These are phyloP conservation scores for Pocillopora damicornis DNA, from an alignment of 64 coral and sea anemone species.

Conservation along the genomic window DNA sequence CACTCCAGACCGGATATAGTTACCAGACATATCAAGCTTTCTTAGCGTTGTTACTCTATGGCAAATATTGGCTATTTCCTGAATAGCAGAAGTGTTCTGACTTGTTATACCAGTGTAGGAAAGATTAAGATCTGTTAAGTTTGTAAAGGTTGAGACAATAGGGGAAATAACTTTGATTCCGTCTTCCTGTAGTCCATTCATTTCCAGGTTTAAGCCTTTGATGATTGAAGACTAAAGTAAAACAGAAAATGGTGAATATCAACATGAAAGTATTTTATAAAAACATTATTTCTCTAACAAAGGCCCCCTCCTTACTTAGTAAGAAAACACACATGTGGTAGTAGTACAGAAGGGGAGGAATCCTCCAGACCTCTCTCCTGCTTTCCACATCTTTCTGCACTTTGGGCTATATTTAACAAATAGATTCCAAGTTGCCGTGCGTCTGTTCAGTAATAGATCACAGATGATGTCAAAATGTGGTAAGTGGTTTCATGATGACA, in stretches of 20 bases:
- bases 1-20: conserved; percentile 33
- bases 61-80: conserved; percentile 32
- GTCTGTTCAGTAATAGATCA: too few relatives aligned
- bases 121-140: conserved; percentile 48
- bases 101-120: conserved; percentile 33
- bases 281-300: too few relatives aligned
- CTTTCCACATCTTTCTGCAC: too few relatives aligned
- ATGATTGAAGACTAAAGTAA: conserved; percentile 26
- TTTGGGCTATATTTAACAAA: too few relatives aligned
- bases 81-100: not conserved
- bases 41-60: conserved; percentile 23
- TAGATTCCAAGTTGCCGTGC: too few relatives aligned
- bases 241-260: not conserved
- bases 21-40: conserved; percentile 48
- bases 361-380: too few relatives aligned
- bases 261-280: too few relatives aligned
- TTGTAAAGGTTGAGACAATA: conserved; percentile 18
- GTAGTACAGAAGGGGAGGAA: too few relatives aligned
- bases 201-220: conserved; percentile 18
- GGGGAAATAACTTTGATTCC: conserved; percentile 31
- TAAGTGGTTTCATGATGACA: too few relatives aligned
- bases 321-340: too few relatives aligned
- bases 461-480: too few relatives aligned
- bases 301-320: too few relatives aligned
- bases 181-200: conserved; percentile 29